phyloP scores from a whole-genome alignment of 2,797 vertebrate genomes.

The Alectoris magna region DNA sequence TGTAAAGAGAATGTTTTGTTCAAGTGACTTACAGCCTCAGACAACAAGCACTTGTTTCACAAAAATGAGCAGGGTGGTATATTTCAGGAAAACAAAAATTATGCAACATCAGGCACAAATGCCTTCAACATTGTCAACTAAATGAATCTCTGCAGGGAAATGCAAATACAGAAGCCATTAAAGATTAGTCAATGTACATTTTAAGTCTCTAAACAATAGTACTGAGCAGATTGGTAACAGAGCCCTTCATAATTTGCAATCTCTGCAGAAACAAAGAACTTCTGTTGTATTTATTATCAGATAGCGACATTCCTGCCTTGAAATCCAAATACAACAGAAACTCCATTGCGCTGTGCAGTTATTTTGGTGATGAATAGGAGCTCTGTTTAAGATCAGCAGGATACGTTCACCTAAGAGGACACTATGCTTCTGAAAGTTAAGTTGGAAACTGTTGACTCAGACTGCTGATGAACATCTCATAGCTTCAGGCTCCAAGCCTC shows the following conservation, averaged over 20 bases:
- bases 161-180: slow-evolving; percentile 62
- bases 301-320: slow-evolving; percentile 68
- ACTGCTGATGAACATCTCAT: slow-evolving; percentile 78
- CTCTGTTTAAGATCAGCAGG: slow-evolving; percentile 83
- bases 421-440: slow-evolving; percentile 79
- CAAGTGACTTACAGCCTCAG: not conserved
- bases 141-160: slow-evolving; percentile 68
- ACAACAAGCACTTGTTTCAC: not conserved
- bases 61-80: not conserved
- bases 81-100: slow-evolving; percentile 62
- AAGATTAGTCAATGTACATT: not conserved
- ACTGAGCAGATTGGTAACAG: slow-evolving; percentile 17
- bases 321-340: slow-evolving; percentile 80
- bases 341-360: slow-evolving; percentile 70
- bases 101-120: slow-evolving; percentile 53
- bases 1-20: not conserved
- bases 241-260: not conserved
- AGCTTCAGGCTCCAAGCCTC: slow-evolving; percentile 51
- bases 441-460: slow-evolving; percentile 72
- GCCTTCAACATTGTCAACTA: slow-evolving; percentile 27
- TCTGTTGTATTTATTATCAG: slow-evolving; percentile 82
- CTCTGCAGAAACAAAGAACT: slow-evolving; percentile 56
- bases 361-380: slow-evolving; percentile 73
- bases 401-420: slow-evolving; percentile 73
- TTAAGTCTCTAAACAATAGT: slow-evolving; percentile 28